Base-by-base conservation (phyloP, 64 coral and sea anemone genomes). In the Pocillopora damicornis region DNA sequence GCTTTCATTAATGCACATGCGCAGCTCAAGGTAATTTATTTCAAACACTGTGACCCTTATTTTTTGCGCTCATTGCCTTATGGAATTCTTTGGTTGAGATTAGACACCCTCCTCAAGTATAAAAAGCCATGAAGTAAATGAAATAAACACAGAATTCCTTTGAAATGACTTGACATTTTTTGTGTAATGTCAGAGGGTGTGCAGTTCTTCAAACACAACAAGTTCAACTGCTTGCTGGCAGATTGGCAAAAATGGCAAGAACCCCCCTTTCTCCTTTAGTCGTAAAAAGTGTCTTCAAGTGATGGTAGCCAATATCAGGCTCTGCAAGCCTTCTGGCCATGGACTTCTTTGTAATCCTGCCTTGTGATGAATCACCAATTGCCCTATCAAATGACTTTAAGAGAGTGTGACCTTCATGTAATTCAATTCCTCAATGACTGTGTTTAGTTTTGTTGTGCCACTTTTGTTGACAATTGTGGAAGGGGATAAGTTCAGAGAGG, bases 401-500 rank as follows among this genome's bases (percentile, higher is more conserved):
- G 15, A 75, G 73, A 75, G 73, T 34, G 25, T 88, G 86, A 1
- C 86, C 34, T 77, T 37, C 63, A 59, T 88, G 75, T 77, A 88
- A 11, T 37, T 63, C 60, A 69, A 71, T 38, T 88, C 60, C 22
- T 73, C 51, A 3, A 57, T 5, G 18, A 68, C 45, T 26, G 37
- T 15, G 36, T 16, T 38, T 11, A 51, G 10, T 6, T 60, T 34
- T 1, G 15, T 79, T 38, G 75, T 64, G 38, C 78, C 78, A 35
- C 26, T 38, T 42, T 51, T 79, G 35, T 88, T 64, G 42, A 79
- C 75, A 35, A 88, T 79, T 37, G 23, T 65, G 45, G 75, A 45
- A 76, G 13, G 38, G 4, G 60, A 66, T 66, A 77, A 63, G 37
- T 68, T 11, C 14, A 88, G 60, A 14, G 26, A 78, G n/a, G 87